Conservation (phyloP, 1,140 invertebrate species). For the Drosophila sp. region DNA sequence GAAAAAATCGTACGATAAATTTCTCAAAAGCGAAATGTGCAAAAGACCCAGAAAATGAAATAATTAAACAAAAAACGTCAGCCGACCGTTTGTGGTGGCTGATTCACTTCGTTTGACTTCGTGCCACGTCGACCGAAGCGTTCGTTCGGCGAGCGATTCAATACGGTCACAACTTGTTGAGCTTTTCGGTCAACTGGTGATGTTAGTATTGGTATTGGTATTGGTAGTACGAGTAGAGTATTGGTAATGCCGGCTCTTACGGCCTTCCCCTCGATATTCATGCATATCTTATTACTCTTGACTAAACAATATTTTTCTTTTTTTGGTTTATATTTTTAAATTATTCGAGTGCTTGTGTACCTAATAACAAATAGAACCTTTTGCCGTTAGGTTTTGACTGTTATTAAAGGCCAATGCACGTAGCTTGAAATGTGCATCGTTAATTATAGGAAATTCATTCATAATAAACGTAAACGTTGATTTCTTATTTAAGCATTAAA, state of each 20-base stretch:
- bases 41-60: constrained; percentile 75
- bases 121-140: constrained; percentile 38
- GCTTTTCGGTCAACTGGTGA: constrained; percentile 46
- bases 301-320: constrained; percentile 18
- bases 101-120: constrained; percentile 58
- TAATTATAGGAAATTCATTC: constrained; percentile 19
- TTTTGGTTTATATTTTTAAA: constrained; percentile 12
- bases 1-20: constrained; percentile 84
- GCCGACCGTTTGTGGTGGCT: constrained; percentile 55
- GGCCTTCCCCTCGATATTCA: constrained; percentile 6
- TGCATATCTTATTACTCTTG: not conserved
- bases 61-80: constrained; percentile 65
- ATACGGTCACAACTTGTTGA: constrained; percentile 65
- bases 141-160: not conserved
- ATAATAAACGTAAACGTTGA: constrained; percentile 2
- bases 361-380: constrained; percentile 1
- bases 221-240: not conserved
- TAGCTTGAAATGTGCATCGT: constrained; percentile 13
- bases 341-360: constrained; percentile 14
- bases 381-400: constrained; percentile 17
- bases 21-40: constrained; percentile 76
- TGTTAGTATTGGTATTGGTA: constrained; percentile 7
- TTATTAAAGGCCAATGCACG: constrained; percentile 31
- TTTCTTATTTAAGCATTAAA: constrained; percentile 22
- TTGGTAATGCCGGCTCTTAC: constrained; percentile 52